phyloP scores from a whole-genome alignment of 2,113 vertebrate genomes.

The Cochlearius cochlearius region DNA sequence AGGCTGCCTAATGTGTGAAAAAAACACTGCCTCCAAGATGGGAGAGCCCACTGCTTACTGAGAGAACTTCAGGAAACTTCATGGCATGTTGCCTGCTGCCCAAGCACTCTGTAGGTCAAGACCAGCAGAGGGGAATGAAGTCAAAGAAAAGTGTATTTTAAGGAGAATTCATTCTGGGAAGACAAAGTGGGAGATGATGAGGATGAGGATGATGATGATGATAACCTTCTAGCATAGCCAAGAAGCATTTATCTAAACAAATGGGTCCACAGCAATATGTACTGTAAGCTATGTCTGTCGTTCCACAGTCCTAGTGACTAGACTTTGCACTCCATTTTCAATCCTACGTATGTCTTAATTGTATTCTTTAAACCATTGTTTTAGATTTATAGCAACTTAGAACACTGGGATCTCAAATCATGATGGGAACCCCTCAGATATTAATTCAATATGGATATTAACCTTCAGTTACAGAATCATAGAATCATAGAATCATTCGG shows the following conservation, averaged over 20 bases:
- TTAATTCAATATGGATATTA: not conserved
- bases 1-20: not conserved
- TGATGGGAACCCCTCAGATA: not conserved
- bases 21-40: not conserved
- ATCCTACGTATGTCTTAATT: not conserved
- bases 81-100: not conserved
- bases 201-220: too few relatives aligned
- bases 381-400: not conserved
- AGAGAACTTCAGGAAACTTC: not conserved
- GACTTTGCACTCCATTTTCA: not conserved
- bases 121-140: not conserved
- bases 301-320: not conserved
- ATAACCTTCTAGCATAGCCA: not conserved
- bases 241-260: not conserved
- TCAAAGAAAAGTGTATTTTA: not conserved
- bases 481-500: too few relatives aligned
- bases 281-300: not conserved
- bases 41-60: not conserved
- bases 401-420: not conserved
- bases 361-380: not conserved
- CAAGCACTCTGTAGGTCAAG: not conserved
- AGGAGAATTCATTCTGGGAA: not conserved
- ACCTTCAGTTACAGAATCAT: not conserved
- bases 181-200: not conserved
- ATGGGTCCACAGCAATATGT: not conserved